Conservation (phyloP, 2,797 vertebrate species). For the Philypnodon macrostomus region DNA sequence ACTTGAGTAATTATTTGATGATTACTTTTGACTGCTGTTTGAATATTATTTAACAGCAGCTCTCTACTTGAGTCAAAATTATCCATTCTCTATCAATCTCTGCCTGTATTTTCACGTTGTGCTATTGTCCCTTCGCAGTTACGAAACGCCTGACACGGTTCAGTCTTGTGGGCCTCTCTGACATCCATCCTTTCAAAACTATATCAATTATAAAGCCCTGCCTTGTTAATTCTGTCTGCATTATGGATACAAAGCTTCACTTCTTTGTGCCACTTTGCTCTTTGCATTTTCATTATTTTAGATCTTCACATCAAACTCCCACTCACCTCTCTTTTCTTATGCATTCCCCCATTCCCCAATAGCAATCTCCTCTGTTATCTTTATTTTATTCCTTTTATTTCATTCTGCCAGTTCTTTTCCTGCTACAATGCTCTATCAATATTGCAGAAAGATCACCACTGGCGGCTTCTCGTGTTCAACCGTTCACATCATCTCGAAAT, state of each 20-base stretch:
- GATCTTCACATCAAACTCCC: slow-evolving; percentile 41
- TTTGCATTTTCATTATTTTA: slow-evolving; percentile 40
- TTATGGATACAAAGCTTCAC: slow-evolving; percentile 34
- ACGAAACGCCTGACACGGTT: slow-evolving; percentile 1
- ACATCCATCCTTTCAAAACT: slow-evolving; percentile 30
- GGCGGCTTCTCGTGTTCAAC: slow-evolving; percentile 49
- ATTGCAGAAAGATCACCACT: slow-evolving; percentile 55
- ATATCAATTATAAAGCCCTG: slow-evolving; percentile 49
- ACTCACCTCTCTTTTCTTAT: slow-evolving; percentile 14
- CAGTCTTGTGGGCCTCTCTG: not conserved
- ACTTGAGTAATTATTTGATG: no score
- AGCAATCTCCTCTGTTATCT: slow-evolving; percentile 34
- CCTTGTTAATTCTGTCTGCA: slow-evolving; percentile 50
- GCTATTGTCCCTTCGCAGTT: slow-evolving; percentile 13
- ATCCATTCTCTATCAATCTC: no score
- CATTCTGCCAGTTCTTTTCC: slow-evolving; percentile 37
- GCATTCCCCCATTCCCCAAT: slow-evolving; percentile 22
- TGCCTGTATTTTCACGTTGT: no score
- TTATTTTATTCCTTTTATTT: slow-evolving; percentile 40
- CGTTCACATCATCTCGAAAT: slow-evolving; percentile 62
- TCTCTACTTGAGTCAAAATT: no score
- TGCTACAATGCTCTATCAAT: slow-evolving; percentile 60
- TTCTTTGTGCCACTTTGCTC: slow-evolving; percentile 36
- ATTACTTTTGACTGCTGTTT: no score
- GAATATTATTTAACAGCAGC: no score